Evolutionary conservation across 1,140 invertebrate species (phyloP).

Genomic region (Steinernema feltiae): DNA sequence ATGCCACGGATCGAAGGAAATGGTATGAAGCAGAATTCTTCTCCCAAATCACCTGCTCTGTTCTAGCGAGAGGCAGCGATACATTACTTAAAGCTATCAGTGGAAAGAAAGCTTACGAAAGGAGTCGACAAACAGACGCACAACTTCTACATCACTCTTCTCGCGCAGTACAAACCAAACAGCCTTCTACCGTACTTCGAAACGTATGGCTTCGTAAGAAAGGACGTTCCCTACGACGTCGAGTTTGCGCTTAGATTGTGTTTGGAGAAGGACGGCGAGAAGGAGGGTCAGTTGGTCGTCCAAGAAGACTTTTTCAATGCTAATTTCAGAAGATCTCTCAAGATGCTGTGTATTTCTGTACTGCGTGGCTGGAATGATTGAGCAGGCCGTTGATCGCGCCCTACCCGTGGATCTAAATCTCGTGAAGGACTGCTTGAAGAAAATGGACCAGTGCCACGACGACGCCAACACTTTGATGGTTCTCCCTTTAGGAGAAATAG

Average conservation of each 20-base stretch:
- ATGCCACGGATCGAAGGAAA: conserved; percentile 1
- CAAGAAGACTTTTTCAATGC: neutral
- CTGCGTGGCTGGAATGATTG: conserved; percentile 78
- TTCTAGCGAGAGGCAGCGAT: conserved; percentile 24
- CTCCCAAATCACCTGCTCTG: neutral
- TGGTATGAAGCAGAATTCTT: neutral
- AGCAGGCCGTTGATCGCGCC: conserved; percentile 83
- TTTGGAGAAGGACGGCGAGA: conserved; percentile 38
- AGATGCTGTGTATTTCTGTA: conserved; percentile 79
- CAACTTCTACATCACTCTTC: conserved; percentile 29
- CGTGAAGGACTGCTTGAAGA: conserved; percentile 76
- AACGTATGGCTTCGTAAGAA: conserved; percentile 4
- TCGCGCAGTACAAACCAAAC: conserved; percentile 19
- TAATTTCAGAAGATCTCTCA: conserved; percentile 56
- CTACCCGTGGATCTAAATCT: conserved; percentile 73
- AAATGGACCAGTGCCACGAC: conserved; percentile 64
- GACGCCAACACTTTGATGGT: too few relatives aligned
- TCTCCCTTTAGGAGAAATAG: too few relatives aligned
- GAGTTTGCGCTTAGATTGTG: conserved; percentile 63
- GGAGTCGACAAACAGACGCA: conserved; percentile 18
- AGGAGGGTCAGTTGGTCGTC: conserved; percentile 43
- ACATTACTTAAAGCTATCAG: conserved; percentile 14
- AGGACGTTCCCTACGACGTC: conserved; percentile 57
- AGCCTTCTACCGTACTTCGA: conserved; percentile 23
- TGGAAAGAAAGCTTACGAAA: conserved; percentile 7